A percentile compares a stretch with the other conserved stretches of the same genome.
phyloP scores from a whole-genome alignment of 2,113 vertebrate species.

The Plotosus lineatus region DNA sequence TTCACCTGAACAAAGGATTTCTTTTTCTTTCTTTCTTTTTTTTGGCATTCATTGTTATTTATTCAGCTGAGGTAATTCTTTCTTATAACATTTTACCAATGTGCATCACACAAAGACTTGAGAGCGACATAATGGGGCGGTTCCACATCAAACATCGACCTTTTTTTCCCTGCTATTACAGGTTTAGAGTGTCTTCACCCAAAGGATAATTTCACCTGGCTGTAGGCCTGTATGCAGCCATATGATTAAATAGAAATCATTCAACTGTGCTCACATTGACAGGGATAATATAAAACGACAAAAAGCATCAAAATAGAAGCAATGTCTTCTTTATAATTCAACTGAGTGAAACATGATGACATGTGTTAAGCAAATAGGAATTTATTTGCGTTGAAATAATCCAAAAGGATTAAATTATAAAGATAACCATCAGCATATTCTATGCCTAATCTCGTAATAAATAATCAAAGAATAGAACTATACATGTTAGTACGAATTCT shows the following conservation, averaged over 20 bases:
- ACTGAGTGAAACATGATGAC: slow-evolving; percentile 1
- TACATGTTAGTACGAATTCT: not conserved
- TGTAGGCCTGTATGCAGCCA: not conserved
- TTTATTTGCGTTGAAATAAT: not conserved
- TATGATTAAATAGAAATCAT: not conserved
- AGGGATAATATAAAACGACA: not conserved
- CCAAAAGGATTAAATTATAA: not conserved
- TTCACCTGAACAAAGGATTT: slow-evolving; percentile 55
- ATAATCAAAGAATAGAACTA: not conserved
- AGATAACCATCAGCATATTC: not conserved
- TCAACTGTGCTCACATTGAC: not conserved
- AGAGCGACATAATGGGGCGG: slow-evolving; percentile 55
- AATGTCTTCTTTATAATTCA: not conserved
- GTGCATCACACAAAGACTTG: slow-evolving; percentile 55
- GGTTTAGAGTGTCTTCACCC: slow-evolving; percentile 1
- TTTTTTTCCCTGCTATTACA: too few species aligned
- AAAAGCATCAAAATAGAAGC: not conserved
- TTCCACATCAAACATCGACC: slow-evolving; percentile 55
- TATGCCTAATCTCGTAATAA: not conserved
- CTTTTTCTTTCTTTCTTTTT: too few species aligned
- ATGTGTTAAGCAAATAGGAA: not conserved
- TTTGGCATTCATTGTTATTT: slow-evolving; percentile 34
- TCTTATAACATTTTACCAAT: slow-evolving; percentile 62
- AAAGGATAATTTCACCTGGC: not conserved
- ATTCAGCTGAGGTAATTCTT: slow-evolving; percentile 40